These are phyloP conservation scores for Aquatica leii DNA, from an alignment of 2,888 invertebrate genomes.

Conservation along the genomic window DNA sequence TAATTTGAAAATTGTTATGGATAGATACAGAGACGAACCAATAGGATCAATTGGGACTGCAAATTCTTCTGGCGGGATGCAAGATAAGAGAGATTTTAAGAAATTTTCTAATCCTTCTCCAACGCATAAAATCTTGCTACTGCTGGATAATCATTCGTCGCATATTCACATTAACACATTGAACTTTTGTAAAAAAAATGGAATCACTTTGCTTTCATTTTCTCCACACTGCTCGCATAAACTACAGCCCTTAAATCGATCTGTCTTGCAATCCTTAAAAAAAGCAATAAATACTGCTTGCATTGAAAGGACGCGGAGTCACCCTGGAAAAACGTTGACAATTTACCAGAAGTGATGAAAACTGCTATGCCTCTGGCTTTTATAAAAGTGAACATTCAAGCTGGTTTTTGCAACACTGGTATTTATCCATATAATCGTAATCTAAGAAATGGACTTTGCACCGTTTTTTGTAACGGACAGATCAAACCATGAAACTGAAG, in stretches of 20 bases:
- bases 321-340: constrained; percentile 32
- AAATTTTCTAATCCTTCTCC: constrained; percentile 31
- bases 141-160: constrained; percentile 14
- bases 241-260: constrained; percentile 22
- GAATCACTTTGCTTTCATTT: constrained; percentile 31
- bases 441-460: not conserved
- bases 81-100: constrained; percentile 27
- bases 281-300: constrained; percentile 22
- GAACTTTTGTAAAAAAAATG: constrained; percentile 33
- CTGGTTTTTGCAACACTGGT: not conserved
- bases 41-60: constrained; percentile 33
- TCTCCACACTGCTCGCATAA: constrained; percentile 37
- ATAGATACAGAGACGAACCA: constrained; percentile 38
- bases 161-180: constrained; percentile 34
- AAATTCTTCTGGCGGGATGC: constrained; percentile 42
- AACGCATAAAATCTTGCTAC: not conserved
- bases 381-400: too few species aligned
- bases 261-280: too few species aligned
- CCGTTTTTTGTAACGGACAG: not conserved
- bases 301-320: constrained; percentile 30
- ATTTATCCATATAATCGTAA: not conserved
- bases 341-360: constrained; percentile 28
- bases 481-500: not conserved
- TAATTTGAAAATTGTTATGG: constrained; percentile 39
- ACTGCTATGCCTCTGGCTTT: constrained; percentile 22